These are phyloP conservation scores for Anabacerthia variegaticeps DNA, from an alignment of 2,797 vertebrate genomes.

Conservation along the genomic window DNA sequence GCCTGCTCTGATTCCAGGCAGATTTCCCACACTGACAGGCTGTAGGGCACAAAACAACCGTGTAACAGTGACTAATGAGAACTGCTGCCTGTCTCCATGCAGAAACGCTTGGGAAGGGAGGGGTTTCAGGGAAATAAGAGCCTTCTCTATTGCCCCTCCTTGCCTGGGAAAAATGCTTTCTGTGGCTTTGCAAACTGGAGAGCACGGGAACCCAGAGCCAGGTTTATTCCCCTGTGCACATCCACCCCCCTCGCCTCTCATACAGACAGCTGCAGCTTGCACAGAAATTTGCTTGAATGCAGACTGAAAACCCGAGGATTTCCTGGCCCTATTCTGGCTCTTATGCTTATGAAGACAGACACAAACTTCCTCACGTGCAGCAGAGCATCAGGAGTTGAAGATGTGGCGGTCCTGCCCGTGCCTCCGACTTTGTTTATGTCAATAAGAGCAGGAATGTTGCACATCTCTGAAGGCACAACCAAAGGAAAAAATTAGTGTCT, in stretches of 20 bases:
- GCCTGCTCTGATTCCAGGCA: not conserved
- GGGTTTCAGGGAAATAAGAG: not conserved
- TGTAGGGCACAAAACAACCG: not conserved
- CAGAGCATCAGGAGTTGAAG: accelerated
- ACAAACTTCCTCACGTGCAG: not conserved
- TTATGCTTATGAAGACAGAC: not conserved
- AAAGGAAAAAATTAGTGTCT: not conserved
- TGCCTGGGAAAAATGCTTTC: not conserved
- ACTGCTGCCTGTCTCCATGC: not conserved
- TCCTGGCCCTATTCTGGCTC: not conserved
- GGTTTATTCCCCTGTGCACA: not conserved
- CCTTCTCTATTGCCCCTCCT: not conserved
- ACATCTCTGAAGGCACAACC: not conserved
- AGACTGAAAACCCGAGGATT: not conserved
- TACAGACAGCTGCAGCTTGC: not conserved
- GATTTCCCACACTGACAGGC: not conserved
- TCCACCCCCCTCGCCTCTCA: not conserved
- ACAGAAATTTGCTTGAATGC: not conserved
- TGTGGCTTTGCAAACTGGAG: not conserved
- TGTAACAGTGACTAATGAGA: not conserved
- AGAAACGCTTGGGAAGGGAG: not conserved
- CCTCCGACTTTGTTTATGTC: not conserved
- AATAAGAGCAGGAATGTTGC: not conserved
- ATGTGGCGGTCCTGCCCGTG: not conserved
- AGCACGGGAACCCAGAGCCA: accelerated